Base-by-base conservation (phyloP, 2,888 invertebrate genomes). In the Lacanobia wlatinum region DNA sequence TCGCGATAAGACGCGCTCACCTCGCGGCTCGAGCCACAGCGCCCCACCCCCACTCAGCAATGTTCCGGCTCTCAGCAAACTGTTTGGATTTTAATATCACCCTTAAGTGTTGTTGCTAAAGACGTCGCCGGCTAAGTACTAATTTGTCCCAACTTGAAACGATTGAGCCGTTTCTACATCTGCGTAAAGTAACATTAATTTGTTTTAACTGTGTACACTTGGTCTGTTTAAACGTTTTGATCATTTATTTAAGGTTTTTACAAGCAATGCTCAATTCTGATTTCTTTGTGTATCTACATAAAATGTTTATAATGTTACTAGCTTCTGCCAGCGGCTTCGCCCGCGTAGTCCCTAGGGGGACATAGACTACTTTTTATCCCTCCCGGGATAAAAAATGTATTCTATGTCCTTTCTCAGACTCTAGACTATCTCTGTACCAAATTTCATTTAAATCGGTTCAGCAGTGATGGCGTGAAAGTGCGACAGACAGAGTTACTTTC, bases 81-180 rank as follows among this genome's bases (percentile, higher is more conserved):
- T 93, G 94, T 95, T 95, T 94, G 94, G 93, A 94, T 95, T 96
- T 96, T 95, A 96, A 96, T 96, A 95, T 95, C 90, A 93, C 90
- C 88, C 91, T 94, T 94, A 94, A 96, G 95, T 94, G 94, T 92
- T 95, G 94, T 95, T 92, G 89, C 92, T 92, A 93, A 94, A 95
- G 94, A 94, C 91, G 89, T 94, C 92, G 88, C 89, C 88, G 81
- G 85, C 90, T 92, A 94, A 95, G 94, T 94, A 94, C 94, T 95
- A 95, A 96, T 95, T 96, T 96, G 95, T 94, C 90, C 91, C 89
- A 90, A 90, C 91, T 92, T 89, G 88, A 92, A 91, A 90, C 92
- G 91, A 90, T 91, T 90, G 90, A 91, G 90, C 88, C 89, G 88
- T 92, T 92, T 90, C 85, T 84, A 80, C 79, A 66, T 76, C 76